Percentiles rank a stretch among this genome's conserved stretches.
These are phyloP conservation scores for Andrena marginata DNA, from an alignment of 2,888 invertebrate genomes.

Conservation along the genomic window DNA sequence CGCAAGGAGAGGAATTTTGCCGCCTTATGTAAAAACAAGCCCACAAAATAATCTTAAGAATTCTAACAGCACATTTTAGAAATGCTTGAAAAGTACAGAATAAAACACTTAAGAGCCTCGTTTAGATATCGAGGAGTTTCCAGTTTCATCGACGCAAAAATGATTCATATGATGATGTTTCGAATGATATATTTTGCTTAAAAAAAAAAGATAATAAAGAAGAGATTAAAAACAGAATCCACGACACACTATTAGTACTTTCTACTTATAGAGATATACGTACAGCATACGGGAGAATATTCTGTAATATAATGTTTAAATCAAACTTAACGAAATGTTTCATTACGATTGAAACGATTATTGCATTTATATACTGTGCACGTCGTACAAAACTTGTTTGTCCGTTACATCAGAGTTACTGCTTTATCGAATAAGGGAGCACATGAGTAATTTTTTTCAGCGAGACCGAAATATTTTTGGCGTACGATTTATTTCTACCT, in stretches of 20 bases:
- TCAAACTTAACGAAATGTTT: slow-evolving; percentile 56
- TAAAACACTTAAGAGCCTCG: slow-evolving; percentile 15
- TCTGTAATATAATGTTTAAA: slow-evolving; percentile 60
- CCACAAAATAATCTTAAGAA: slow-evolving; percentile 61
- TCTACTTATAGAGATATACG: slow-evolving; percentile 46
- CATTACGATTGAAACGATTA: slow-evolving; percentile 40
- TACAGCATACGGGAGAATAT: slow-evolving; percentile 49
- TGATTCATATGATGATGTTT: slow-evolving; percentile 56
- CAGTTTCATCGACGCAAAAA: slow-evolving; percentile 51
- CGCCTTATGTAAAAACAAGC: slow-evolving; percentile 86
- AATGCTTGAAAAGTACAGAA: slow-evolving; percentile 43
- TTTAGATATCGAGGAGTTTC: slow-evolving; percentile 30
- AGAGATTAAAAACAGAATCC: slow-evolving; percentile 51
- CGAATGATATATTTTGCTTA: slow-evolving; percentile 58
- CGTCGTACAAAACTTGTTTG: slow-evolving; percentile 55
- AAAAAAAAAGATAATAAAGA: slow-evolving; percentile 47
- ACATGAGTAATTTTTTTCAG: slow-evolving; percentile 29
- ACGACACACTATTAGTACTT: slow-evolving; percentile 50
- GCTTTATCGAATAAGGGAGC: slow-evolving; percentile 45
- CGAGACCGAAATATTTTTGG: slow-evolving; percentile 40
- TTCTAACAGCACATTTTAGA: slow-evolving; percentile 58
- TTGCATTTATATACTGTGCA: slow-evolving; percentile 57
- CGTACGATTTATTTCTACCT: slow-evolving; percentile 54
- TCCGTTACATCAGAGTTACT: slow-evolving; percentile 44
- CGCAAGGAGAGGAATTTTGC: slow-evolving; percentile 87